Conservation (phyloP, 2,113 vertebrate species). For the Dermatemys mawii region DNA sequence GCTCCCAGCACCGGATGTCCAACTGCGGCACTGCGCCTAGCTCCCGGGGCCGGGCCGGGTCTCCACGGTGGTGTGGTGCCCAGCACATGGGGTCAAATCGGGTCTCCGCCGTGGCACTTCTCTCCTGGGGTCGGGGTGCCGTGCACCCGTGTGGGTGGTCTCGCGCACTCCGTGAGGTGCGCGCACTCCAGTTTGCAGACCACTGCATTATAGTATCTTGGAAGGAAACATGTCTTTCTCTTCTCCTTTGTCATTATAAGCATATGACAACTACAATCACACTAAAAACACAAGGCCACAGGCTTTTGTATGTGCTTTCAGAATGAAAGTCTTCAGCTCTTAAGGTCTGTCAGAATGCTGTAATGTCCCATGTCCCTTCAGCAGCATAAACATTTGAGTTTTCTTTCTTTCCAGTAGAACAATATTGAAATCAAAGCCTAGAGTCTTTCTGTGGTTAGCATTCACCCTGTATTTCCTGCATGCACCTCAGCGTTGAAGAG, state of each 20-base stretch:
- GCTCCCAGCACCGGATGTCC: no score
- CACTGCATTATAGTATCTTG: neutral
- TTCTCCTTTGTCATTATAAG: neutral
- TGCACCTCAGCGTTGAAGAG: neutral
- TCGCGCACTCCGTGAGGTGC: no score
- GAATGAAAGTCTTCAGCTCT: neutral
- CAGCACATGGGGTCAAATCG: no score
- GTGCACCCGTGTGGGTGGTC: no score
- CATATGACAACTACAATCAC: neutral
- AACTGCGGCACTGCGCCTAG: no score
- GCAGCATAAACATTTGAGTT: neutral
- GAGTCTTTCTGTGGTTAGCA: neutral
- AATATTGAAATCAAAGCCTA: neutral
- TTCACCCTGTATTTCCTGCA: neutral
- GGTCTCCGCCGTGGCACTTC: no score
- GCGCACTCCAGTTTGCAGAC: no score
- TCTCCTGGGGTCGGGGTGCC: no score
- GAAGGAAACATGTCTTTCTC: neutral
- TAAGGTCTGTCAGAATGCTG: neutral
- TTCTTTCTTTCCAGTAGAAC: neutral
- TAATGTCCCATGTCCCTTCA: neutral
- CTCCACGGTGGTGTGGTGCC: no score
- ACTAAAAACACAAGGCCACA: neutral
- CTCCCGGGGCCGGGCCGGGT: no score
- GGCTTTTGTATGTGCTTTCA: fast-evolving